Evolutionary conservation across 2,888 invertebrate species (phyloP).

Genomic region (Zootermopsis nevadensis): DNA sequence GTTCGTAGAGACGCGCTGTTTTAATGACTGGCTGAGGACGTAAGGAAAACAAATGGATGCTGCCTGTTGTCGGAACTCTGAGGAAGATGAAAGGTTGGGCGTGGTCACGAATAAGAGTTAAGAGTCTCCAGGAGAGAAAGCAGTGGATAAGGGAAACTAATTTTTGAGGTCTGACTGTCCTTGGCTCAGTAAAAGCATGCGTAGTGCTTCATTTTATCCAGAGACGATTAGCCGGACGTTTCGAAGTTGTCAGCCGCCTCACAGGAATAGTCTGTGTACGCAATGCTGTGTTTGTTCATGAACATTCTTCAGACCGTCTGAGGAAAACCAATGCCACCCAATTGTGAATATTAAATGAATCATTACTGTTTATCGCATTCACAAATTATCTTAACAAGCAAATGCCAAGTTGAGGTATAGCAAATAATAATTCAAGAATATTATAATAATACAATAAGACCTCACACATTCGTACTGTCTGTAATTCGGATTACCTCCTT

Average conservation of each 20-base stretch:
- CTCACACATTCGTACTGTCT: no score
- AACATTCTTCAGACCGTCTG: neutral
- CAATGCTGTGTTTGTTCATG: slow-evolving; percentile 6
- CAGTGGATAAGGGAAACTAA: neutral
- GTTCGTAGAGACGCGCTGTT: no score
- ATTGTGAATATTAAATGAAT: no score
- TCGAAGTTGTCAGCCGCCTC: slow-evolving; percentile 4
- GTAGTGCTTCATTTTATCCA: slow-evolving; percentile 7
- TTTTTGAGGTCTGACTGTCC: slow-evolving; percentile 32
- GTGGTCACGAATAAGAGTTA: slow-evolving; percentile 16
- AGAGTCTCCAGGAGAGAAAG: slow-evolving; percentile 1
- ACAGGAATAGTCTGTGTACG: neutral
- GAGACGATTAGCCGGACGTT: neutral
- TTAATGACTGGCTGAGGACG: neutral
- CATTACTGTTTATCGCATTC: no score
- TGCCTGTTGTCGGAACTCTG: slow-evolving; percentile 20
- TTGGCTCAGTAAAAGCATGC: slow-evolving; percentile 10
- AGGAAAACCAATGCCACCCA: no score
- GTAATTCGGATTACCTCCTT: no score
- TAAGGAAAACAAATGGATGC: neutral
- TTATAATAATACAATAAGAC: no score
- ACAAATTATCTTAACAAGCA: no score
- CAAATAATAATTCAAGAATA: no score
- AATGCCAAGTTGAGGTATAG: no score
- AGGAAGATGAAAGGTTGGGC: slow-evolving; percentile 22